Percentiles rank a stretch among this genome's conserved stretches.
These are phyloP conservation scores for Nemoura dubitans DNA, from an alignment of 2,888 invertebrate species.

Conservation along the genomic window DNA sequence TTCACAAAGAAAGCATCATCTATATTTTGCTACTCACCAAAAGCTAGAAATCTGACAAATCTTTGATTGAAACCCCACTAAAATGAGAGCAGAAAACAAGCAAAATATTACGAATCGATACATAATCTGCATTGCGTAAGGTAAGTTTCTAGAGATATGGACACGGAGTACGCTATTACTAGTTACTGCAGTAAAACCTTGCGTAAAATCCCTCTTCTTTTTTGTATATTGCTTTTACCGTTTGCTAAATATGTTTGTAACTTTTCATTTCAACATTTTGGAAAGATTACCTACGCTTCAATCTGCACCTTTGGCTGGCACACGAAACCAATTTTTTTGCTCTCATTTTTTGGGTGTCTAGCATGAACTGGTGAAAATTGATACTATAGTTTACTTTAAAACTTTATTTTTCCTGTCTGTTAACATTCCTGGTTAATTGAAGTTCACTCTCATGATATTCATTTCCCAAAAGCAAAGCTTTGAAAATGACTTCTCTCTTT, in stretches of 20 bases:
- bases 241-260: slow-evolving; percentile 3
- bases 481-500: not conserved
- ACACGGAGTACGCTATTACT: not conserved
- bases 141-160: slow-evolving; percentile 19
- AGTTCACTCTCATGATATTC: not conserved
- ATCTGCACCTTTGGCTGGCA: slow-evolving; percentile 21
- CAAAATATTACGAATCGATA: not conserved
- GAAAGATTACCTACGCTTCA: not conserved
- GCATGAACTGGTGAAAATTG: slow-evolving; percentile 18
- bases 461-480: not conserved
- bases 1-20: not conserved
- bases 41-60: not conserved
- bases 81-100: slow-evolving; percentile 33
- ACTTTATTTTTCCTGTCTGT: not conserved
- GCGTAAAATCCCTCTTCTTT: not conserved
- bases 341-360: slow-evolving; percentile 36
- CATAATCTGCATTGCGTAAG: slow-evolving; percentile 17
- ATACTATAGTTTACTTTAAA: not conserved
- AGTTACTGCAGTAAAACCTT: slow-evolving; percentile 18
- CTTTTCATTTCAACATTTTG: not conserved
- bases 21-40: not conserved
- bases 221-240: slow-evolving; percentile 28
- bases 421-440: not conserved
- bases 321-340: slow-evolving; percentile 1
- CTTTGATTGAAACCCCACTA: not conserved